phyloP scores from a whole-genome alignment of 2,888 invertebrate species.

The Polyommatus iphigenia region DNA sequence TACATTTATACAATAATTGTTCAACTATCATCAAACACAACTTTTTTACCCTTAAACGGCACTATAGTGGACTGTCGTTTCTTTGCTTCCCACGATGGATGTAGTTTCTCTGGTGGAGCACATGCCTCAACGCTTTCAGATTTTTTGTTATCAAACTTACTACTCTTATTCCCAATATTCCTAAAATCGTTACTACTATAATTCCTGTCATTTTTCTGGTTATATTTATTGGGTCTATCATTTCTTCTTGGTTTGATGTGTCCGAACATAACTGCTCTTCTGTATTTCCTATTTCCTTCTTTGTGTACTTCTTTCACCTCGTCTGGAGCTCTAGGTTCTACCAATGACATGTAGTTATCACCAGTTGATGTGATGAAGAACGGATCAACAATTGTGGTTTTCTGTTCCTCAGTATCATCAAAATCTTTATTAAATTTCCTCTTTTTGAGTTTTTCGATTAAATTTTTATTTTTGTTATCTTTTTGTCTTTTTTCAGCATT shows the following conservation, averaged over 20 bases:
- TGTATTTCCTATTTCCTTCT: constrained; percentile 66
- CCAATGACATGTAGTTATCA: constrained; percentile 69
- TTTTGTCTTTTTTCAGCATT: constrained; percentile 54
- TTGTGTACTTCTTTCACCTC: constrained; percentile 68
- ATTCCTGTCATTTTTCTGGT: constrained; percentile 19
- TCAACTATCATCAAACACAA: constrained; percentile 66
- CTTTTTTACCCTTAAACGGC: constrained; percentile 74
- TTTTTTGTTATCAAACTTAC: constrained; percentile 37
- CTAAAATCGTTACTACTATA: constrained; percentile 37
- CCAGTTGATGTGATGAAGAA: constrained; percentile 72
- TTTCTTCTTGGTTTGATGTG: constrained; percentile 57
- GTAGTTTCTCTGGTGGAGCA: constrained; percentile 63
- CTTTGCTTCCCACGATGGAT: constrained; percentile 80
- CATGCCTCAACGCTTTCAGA: constrained; percentile 37
- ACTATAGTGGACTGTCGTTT: constrained; percentile 67
- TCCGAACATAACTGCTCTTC: constrained; percentile 74
- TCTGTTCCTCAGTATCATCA: constrained; percentile 44
- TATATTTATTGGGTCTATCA: constrained; percentile 38
- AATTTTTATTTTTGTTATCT: constrained; percentile 61
- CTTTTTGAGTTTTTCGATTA: constrained; percentile 62
- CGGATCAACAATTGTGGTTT: constrained; percentile 66
- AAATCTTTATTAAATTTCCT: constrained; percentile 60
- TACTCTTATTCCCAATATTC: constrained; percentile 40
- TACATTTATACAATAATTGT: constrained; percentile 24
- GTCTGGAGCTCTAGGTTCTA: constrained; percentile 69